Evolutionary conservation across 2,113 vertebrate species (phyloP).

Genomic region (Sapajus apella): DNA sequence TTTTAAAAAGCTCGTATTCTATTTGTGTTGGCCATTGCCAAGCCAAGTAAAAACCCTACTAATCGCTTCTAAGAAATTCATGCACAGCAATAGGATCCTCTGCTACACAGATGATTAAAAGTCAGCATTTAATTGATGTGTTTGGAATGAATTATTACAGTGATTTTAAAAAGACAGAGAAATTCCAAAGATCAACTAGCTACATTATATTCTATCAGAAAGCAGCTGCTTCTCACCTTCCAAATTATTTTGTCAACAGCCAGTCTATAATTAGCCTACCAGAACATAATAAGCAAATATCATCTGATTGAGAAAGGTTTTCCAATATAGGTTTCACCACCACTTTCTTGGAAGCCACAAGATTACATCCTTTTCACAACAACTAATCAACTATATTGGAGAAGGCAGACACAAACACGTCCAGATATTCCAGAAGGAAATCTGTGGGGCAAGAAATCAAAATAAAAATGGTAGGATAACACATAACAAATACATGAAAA

Average conservation of each 20-base stretch:
- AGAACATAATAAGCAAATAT: conserved; percentile 11
- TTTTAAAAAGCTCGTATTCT: background rate
- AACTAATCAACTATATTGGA: conserved; percentile 47
- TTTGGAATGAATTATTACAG: background rate
- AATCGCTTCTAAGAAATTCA: background rate
- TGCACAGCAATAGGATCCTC: background rate
- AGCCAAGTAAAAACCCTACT: background rate
- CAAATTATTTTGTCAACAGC: conserved; percentile 37
- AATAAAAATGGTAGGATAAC: conserved; percentile 34
- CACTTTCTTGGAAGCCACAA: conserved; percentile 46
- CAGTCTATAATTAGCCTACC: background rate
- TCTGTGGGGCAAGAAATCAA: conserved; percentile 14
- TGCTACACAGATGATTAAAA: background rate
- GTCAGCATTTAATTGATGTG: background rate
- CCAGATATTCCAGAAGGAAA: conserved; percentile 54
- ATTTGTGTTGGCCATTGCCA: background rate
- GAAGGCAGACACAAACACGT: conserved; percentile 45
- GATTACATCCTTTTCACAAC: conserved; percentile 26
- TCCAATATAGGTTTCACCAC: background rate
- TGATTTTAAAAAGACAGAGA: background rate
- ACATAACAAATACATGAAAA: background rate
- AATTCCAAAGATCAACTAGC: background rate
- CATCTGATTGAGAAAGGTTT: background rate
- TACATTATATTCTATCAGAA: background rate
- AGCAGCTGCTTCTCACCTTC: conserved; percentile 16